phyloP scores from a whole-genome alignment of 1,140 invertebrate species.

The Lepidostoma basale region DNA sequence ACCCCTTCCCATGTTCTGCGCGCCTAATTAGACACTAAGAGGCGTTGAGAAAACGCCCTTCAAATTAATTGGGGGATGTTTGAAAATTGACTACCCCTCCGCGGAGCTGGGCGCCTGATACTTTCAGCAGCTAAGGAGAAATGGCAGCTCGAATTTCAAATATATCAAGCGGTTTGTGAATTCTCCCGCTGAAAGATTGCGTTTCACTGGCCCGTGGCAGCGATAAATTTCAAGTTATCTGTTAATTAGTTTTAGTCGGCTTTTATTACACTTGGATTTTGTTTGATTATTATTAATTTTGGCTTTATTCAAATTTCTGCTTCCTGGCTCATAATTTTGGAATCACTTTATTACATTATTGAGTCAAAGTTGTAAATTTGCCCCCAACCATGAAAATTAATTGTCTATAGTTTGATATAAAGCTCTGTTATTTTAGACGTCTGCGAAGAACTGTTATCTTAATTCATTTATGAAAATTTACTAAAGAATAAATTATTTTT shows the following conservation, averaged over 20 bases:
- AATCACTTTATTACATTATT: too few species aligned
- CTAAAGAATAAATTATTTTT: too few species aligned
- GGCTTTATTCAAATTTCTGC: not conserved
- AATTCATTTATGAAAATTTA: too few species aligned
- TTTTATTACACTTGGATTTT: slow-evolving; percentile 28
- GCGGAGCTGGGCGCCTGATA: slow-evolving; percentile 6
- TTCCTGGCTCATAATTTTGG: too few species aligned
- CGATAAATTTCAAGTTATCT: slow-evolving; percentile 43
- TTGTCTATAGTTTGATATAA: too few species aligned
- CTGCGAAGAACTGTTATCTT: too few species aligned
- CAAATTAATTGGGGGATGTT: slow-evolving; percentile 46
- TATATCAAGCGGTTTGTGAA: slow-evolving; percentile 46
- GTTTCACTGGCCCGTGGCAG: slow-evolving; percentile 34
- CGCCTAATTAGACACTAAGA: slow-evolving; percentile 46
- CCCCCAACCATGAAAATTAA: too few species aligned
- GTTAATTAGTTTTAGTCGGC: slow-evolving; percentile 39
- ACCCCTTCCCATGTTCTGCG: slow-evolving; percentile 42
- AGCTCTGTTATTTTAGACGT: too few species aligned
- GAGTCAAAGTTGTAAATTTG: too few species aligned
- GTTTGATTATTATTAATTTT: slow-evolving; percentile 15
- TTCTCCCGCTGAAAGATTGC: slow-evolving; percentile 33
- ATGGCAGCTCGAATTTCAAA: slow-evolving; percentile 43
- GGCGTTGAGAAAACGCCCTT: slow-evolving; percentile 46
- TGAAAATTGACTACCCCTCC: slow-evolving; percentile 44
- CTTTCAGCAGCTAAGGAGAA: slow-evolving; percentile 26